Conservation (phyloP, 2,888 invertebrate genomes). For the Sarcophaga variegata region DNA sequence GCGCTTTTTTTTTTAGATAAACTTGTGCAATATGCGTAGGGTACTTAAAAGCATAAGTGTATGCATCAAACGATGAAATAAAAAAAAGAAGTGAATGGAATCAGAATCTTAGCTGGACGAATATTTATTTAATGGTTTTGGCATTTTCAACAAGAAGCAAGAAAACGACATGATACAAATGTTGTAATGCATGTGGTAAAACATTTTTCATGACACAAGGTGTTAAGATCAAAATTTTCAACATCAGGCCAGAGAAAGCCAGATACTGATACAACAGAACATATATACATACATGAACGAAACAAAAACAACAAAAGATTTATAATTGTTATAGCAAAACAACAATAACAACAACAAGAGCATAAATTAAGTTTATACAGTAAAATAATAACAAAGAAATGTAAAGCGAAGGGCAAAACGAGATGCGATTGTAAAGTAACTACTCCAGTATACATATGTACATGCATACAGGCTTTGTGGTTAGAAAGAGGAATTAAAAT, state of each 20-base stretch:
- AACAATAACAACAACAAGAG: too few relatives aligned
- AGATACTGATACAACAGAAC: background rate
- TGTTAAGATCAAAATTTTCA: constrained; percentile 61
- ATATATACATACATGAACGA: background rate
- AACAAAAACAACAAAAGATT: constrained; percentile 15
- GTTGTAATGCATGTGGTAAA: constrained; percentile 71
- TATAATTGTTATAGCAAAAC: too few relatives aligned
- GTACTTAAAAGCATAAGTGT: background rate
- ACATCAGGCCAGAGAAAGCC: constrained; percentile 15
- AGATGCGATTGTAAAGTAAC: too few relatives aligned
- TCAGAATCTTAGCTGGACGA: constrained; percentile 11
- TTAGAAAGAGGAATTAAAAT: too few relatives aligned
- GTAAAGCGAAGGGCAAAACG: too few relatives aligned
- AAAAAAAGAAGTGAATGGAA: too few relatives aligned
- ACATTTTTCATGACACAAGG: constrained; percentile 69
- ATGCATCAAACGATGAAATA: background rate
- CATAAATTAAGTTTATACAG: too few relatives aligned
- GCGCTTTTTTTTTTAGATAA: too few relatives aligned
- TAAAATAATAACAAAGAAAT: too few relatives aligned
- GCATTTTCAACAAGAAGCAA: constrained; percentile 61
- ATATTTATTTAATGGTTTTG: constrained; percentile 52
- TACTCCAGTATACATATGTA: too few relatives aligned
- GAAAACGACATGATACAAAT: constrained; percentile 65
- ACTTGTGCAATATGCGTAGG: too few relatives aligned
- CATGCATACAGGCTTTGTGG: too few relatives aligned